Evolutionary conservation across 2,888 invertebrate species (phyloP).

Genomic region (Eremobia ochroleuca): DNA sequence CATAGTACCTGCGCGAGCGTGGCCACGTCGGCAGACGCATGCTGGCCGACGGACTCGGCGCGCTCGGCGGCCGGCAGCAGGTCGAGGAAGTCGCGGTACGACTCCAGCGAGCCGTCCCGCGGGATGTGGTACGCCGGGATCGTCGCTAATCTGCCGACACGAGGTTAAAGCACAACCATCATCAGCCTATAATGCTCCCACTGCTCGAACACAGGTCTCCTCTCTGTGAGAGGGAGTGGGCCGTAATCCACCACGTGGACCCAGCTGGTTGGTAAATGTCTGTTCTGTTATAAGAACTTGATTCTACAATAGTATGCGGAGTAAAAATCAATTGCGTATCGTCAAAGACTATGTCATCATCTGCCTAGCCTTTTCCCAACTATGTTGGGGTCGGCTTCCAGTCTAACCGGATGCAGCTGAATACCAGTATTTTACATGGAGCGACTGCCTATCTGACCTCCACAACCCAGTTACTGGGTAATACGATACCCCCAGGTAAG

Average conservation of each 20-base stretch:
- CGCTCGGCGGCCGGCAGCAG: conserved; percentile 95
- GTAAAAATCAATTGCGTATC: background rate
- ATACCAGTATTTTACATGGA: too few species aligned
- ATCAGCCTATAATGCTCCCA: too few species aligned
- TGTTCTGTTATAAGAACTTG: background rate
- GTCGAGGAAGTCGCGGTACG: conserved; percentile 95
- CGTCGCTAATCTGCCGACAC: conserved; percentile 67
- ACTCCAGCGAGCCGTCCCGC: conserved; percentile 94
- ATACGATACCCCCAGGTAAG: too few species aligned
- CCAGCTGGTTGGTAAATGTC: too few species aligned
- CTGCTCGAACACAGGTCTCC: too few species aligned
- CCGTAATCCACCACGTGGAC: too few species aligned
- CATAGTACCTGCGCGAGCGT: conserved; percentile 94
- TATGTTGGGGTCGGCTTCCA: too few species aligned
- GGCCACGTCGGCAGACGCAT: conserved; percentile 97
- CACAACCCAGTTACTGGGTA: too few species aligned
- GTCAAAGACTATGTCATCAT: background rate
- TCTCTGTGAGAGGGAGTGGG: too few species aligned
- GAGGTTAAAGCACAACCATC: background rate
- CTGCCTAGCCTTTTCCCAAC: too few species aligned
- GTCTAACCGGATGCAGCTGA: too few species aligned
- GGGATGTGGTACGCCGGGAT: conserved; percentile 96
- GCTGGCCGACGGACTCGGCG: conserved; percentile 97
- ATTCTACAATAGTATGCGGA: background rate
- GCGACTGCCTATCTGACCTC: too few species aligned